Base-by-base conservation (phyloP, 2,113 vertebrate species). In the Cyphotilapia sp. region DNA sequence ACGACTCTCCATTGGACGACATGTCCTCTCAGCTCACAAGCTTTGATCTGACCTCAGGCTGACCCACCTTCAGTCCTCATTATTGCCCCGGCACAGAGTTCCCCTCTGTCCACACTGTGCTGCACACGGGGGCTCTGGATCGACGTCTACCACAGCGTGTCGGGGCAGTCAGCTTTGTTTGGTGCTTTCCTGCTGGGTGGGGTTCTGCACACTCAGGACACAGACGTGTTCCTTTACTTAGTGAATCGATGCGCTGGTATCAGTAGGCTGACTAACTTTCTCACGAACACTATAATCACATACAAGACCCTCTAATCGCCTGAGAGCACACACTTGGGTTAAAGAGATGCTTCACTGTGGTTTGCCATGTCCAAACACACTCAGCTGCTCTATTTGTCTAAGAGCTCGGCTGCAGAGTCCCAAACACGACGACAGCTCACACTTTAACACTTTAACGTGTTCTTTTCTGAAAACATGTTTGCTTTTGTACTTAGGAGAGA, bases 221-320 rank as follows among this genome's bases (percentile, higher is more conserved):
- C 49, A 4, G 7, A 22, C 9, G 8, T 57, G 27, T 84, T 38
- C 35, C 56, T n/a, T n/a, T 5, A n/a, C 19, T 24, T 3, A 31
- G 93, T 88, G 92, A 94, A 40, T 4, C 51, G 90, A 90, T 31
- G 51, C 13, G 24, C 35, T 14, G 61, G 84, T 87, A 59, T 95
- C 84, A 35, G 29, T 11, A 63, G 31, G 59, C 59, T 63, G 9
- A n/a, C 3, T 19, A 33, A n/a, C 31, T 35, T 33, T 7, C 59
- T 63, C 1, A 11, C 10, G 6, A 24, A 54, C n/a, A 54, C 59
- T 63, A 4, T 11, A 1, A 19, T 63, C 1, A 4, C 80, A 83
- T 10, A 66, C 2, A 8, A 84, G 51, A 16, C 29, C 53, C 11
- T n/a, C 19, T 83, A 10, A 57, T 19, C 1, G 2, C 56, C 74